Conservation (phyloP, 2,888 invertebrate genomes). For the Synergus gifuensis region DNA sequence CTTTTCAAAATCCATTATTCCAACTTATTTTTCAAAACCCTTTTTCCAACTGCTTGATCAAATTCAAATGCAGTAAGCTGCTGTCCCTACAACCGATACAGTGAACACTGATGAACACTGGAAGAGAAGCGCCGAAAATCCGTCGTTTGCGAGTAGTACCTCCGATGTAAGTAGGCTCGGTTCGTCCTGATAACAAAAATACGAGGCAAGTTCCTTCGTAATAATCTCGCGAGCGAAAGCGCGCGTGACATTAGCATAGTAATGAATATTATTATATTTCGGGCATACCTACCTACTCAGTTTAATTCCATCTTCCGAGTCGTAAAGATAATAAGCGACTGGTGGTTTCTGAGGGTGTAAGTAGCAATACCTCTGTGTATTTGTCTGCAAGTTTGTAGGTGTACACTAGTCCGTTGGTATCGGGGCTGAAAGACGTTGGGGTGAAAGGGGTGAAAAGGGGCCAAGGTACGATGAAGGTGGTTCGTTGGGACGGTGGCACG, state of each 20-base stretch:
- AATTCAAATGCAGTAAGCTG: background rate
- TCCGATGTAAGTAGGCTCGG: slow-evolving; percentile 63
- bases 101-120: background rate
- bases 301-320: slow-evolving; percentile 78
- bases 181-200: slow-evolving; percentile 75
- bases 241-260: slow-evolving; percentile 77
- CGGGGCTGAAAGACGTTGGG: slow-evolving; percentile 56
- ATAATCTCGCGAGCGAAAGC: slow-evolving; percentile 69
- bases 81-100: background rate
- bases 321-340: slow-evolving; percentile 78
- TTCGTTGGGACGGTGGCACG: slow-evolving; percentile 54
- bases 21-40: no score
- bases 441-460: slow-evolving; percentile 56
- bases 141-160: slow-evolving; percentile 1
- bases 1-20: no score
- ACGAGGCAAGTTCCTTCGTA: slow-evolving; percentile 74
- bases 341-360: slow-evolving; percentile 66
- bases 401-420: slow-evolving; percentile 53
- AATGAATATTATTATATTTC: slow-evolving; percentile 78
- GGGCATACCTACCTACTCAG: slow-evolving; percentile 72
- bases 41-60: background rate
- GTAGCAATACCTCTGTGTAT: slow-evolving; percentile 54
- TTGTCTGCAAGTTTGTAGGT: slow-evolving; percentile 48
- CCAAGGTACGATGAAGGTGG: slow-evolving; percentile 46
- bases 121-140: slow-evolving; percentile 19